Conservation (phyloP, 1,140 invertebrate species). For the Dinoponera quadriceps region DNA sequence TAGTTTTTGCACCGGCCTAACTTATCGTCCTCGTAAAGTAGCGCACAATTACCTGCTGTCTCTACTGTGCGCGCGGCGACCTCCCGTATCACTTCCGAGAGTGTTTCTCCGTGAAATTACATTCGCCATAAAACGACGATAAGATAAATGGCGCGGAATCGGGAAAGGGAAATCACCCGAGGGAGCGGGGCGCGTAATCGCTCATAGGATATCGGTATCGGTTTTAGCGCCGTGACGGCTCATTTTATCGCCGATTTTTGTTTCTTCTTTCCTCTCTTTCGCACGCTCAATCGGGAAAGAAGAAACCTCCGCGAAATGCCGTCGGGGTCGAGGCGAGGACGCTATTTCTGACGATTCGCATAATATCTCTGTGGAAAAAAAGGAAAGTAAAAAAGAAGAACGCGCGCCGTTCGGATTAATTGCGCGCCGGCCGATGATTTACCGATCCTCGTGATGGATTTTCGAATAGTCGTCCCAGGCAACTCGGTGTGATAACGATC, state of each 20-base stretch:
- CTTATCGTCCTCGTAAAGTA: slow-evolving; percentile 79
- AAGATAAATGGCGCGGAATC: slow-evolving; percentile 65
- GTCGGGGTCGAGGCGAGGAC: neutral
- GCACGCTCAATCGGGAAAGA: neutral
- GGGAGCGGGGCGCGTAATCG: slow-evolving; percentile 13
- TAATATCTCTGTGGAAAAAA: neutral
- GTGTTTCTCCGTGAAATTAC: slow-evolving; percentile 68
- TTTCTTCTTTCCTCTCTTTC: neutral
- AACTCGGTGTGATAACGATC: slow-evolving; percentile 44
- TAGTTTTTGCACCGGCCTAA: slow-evolving; percentile 78
- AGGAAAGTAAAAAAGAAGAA: neutral
- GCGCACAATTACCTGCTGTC: slow-evolving; percentile 78
- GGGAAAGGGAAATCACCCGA: slow-evolving; percentile 52
- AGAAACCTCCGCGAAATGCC: neutral
- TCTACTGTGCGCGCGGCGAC: slow-evolving; percentile 66
- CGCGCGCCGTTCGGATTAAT: slow-evolving; percentile 35
- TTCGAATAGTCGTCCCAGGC: slow-evolving; percentile 26
- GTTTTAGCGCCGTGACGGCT: neutral
- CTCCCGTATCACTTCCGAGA: slow-evolving; percentile 64
- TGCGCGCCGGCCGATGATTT: slow-evolving; percentile 36
- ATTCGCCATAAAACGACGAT: slow-evolving; percentile 72
- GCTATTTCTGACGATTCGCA: neutral
- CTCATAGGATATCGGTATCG: slow-evolving; percentile 25
- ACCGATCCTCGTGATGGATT: slow-evolving; percentile 52
- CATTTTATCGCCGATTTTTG: neutral